Percentiles rank a stretch among this genome's conserved stretches.
Evolutionary conservation across 2,888 invertebrate genomes (phyloP).

Genomic region (Himalopsyche japonica): DNA sequence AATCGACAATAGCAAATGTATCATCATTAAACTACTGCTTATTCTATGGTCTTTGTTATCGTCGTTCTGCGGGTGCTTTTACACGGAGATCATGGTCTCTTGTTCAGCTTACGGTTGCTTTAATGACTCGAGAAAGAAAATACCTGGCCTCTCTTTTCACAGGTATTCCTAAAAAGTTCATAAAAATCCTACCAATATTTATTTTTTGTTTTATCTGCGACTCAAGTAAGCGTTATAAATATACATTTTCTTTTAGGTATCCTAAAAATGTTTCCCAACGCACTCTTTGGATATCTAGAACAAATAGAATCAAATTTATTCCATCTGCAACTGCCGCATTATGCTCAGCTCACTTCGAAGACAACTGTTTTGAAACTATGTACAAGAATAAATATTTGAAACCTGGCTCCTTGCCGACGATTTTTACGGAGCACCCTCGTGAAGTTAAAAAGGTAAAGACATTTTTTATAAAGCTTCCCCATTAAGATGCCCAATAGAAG

Average conservation of each 20-base stretch:
- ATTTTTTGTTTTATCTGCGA: neutral
- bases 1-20: too few species aligned
- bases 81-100: neutral
- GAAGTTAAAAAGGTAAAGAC: neutral
- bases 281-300: neutral
- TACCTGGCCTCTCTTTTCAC: neutral
- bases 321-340: neutral
- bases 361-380: neutral
- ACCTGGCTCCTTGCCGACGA: neutral
- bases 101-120: neutral
- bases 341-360: neutral
- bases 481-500: too few species aligned
- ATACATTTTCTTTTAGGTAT: neutral
- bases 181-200: neutral
- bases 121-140: neutral
- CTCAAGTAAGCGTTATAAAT: neutral
- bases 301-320: neutral
- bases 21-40: too few species aligned
- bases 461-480: too few species aligned
- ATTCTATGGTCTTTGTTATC: too few species aligned
- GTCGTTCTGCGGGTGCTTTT: too few species aligned
- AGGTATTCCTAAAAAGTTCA: neutral
- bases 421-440: neutral
- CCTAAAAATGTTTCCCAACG: neutral
- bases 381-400: neutral